phyloP scores from a whole-genome alignment of 2,888 invertebrate species.

The Heliconius ethilla region DNA sequence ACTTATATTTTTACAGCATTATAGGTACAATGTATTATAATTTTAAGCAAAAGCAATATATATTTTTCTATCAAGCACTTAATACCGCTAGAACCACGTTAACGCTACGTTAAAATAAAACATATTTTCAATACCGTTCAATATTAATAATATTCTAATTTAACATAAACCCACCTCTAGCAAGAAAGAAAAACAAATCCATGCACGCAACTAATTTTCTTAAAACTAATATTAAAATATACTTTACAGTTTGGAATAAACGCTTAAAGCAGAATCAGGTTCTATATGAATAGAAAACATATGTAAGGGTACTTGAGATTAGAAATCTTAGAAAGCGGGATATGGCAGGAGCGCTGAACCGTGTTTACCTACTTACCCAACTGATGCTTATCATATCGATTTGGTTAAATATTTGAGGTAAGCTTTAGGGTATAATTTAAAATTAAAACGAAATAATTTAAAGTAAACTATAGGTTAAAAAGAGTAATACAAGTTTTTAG shows the following conservation, averaged over 20 bases:
- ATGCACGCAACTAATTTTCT: neutral
- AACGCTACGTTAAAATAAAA: neutral
- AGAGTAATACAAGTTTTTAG: neutral
- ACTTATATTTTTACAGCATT: no score
- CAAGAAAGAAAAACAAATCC: neutral
- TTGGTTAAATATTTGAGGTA: neutral
- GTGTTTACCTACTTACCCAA: constrained; percentile 6
- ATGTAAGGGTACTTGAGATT: constrained; percentile 2
- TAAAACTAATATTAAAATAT: constrained; percentile 4
- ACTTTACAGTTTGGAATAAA: neutral
- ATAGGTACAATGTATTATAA: neutral
- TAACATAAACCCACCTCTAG: neutral
- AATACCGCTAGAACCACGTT: neutral
- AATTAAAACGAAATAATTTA: neutral
- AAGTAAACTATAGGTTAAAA: neutral
- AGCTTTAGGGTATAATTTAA: neutral
- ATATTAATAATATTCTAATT: neutral
- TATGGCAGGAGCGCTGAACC: neutral
- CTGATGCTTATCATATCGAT: constrained; percentile 14
- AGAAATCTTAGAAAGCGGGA: constrained; percentile 15
- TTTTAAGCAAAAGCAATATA: neutral
- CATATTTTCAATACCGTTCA: neutral
- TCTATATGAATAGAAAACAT: neutral
- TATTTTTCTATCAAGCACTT: neutral
- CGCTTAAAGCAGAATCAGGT: neutral